Conservation (phyloP, 2,797 vertebrate species). For the Phoebastria nigripes region DNA sequence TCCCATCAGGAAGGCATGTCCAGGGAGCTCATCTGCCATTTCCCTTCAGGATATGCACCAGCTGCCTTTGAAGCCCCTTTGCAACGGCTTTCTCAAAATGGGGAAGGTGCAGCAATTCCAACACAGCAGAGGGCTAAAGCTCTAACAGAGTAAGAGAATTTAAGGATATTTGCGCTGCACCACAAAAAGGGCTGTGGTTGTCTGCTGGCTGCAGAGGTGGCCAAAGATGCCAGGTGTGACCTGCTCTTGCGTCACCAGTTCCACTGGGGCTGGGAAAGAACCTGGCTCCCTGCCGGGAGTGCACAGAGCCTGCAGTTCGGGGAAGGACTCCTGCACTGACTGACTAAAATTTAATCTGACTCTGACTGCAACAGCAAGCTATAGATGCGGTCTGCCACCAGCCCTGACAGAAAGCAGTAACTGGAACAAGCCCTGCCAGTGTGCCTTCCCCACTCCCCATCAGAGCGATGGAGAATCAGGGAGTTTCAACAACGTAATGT, state of each 20-base stretch:
- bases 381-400: neutral
- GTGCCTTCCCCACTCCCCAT: neutral
- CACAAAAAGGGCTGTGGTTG: neutral
- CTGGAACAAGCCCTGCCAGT: neutral
- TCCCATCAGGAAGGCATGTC: neutral
- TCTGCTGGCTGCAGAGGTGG: neutral
- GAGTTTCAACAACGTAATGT: neutral
- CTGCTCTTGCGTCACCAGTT: neutral
- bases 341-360: neutral
- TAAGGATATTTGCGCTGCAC: neutral
- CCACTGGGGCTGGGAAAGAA: neutral
- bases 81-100: neutral
- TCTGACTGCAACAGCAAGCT: neutral
- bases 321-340: neutral
- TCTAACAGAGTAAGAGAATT: neutral
- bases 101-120: neutral
- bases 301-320: neutral
- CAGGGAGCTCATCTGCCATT: neutral
- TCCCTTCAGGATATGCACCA: neutral
- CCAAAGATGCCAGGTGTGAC: neutral
- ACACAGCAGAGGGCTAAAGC: neutral
- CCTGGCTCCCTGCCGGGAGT: accelerated
- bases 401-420: neutral
- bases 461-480: neutral
- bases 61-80: neutral